These are phyloP conservation scores for Aythya baeri DNA, from an alignment of 2,113 vertebrate genomes.

Conservation along the genomic window DNA sequence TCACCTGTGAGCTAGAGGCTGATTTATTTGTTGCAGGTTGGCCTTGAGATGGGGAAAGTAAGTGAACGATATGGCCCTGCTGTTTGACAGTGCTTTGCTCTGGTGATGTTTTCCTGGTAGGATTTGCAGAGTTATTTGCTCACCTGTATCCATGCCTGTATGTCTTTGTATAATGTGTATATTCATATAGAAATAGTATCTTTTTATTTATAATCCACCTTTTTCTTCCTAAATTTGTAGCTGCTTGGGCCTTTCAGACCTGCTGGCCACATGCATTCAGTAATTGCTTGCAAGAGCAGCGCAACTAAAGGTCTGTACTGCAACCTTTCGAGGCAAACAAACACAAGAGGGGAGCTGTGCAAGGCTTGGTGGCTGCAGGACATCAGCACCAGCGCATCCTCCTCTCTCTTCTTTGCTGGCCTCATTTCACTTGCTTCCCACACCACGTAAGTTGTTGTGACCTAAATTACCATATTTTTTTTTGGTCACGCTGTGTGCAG, in stretches of 20 bases:
- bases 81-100: background rate
- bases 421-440: background rate
- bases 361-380: background rate
- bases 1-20: background rate
- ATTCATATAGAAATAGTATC: background rate
- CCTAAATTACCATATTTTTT: background rate
- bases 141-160: background rate
- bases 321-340: background rate
- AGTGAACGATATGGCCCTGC: background rate
- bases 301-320: background rate
- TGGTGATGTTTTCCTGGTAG: background rate
- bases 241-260: background rate
- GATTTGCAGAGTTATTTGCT: background rate
- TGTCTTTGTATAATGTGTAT: background rate
- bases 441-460: background rate
- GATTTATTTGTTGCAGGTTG: accelerated
- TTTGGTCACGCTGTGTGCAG: accelerated
- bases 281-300: background rate
- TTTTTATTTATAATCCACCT: background rate
- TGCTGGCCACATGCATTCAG: too few relatives aligned
- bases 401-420: background rate
- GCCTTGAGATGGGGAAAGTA: background rate
- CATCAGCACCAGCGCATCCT: background rate
- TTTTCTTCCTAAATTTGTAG: background rate
- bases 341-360: background rate